A percentile compares a stretch with the other conserved stretches of the same genome.
Evolutionary conservation across 2,888 invertebrate genomes (phyloP).

Genomic region (Schizaphis graminum): DNA sequence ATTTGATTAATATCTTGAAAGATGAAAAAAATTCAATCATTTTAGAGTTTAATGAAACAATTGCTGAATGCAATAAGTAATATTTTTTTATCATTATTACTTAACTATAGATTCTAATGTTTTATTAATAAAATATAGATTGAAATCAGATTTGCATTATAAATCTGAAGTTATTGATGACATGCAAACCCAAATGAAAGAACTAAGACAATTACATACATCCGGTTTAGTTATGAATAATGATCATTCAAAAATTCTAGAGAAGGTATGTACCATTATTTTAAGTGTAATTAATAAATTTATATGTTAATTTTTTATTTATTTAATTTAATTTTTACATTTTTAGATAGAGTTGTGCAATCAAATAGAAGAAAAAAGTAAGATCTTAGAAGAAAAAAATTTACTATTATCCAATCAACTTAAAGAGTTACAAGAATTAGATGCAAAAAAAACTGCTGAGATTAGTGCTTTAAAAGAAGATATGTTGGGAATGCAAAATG

Average conservation of each 20-base stretch:
- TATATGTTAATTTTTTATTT: neutral
- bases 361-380: conserved; percentile 55
- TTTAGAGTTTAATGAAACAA: conserved; percentile 43
- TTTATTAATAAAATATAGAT: conserved; percentile 15
- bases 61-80: conserved; percentile 53
- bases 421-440: conserved; percentile 48
- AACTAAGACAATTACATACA: conserved; percentile 51
- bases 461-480: conserved; percentile 55
- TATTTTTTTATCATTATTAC: neutral
- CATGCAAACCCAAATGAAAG: conserved; percentile 60
- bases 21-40: conserved; percentile 50
- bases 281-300: neutral
- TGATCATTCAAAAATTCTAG: conserved; percentile 59
- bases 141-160: conserved; percentile 56
- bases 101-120: neutral
- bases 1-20: conserved; percentile 62
- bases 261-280: conserved; percentile 46
- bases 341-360: conserved; percentile 27
- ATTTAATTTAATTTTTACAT: neutral
- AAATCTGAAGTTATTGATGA: conserved; percentile 58
- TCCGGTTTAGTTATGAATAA: conserved; percentile 23
- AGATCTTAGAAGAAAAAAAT: conserved; percentile 57
- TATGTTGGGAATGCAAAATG: conserved; percentile 60
- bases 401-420: conserved; percentile 5
- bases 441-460: conserved; percentile 47